Conservation (phyloP, 37 sponge, comb jelly and placozoan species). For the Geodia barretti region DNA sequence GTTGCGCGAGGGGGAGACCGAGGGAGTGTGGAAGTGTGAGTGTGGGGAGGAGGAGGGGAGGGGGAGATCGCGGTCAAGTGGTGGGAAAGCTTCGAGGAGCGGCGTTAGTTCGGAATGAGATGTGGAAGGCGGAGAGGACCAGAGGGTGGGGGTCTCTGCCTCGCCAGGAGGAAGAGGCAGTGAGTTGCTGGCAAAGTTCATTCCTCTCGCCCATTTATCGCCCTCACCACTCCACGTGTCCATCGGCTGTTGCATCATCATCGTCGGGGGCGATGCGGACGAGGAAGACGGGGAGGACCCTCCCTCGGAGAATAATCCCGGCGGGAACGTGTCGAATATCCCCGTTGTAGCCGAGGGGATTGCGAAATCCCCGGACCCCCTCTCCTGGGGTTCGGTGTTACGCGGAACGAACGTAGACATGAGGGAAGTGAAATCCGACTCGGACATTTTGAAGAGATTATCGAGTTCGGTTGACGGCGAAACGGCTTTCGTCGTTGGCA, state of each 20-base stretch:
- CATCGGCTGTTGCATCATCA: not conserved
- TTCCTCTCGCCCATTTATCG: not conserved
- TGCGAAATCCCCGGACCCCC: not conserved
- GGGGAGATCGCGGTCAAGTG: not conserved
- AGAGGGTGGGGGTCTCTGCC: not conserved
- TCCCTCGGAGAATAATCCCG: not conserved
- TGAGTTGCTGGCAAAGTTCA: not conserved
- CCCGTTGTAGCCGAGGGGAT: not conserved
- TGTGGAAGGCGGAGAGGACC: not conserved
- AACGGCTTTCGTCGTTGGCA: no score
- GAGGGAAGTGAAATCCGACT: not conserved
- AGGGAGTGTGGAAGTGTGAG: not conserved
- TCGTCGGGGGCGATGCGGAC: not conserved
- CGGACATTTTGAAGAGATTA: not conserved
- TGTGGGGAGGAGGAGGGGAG: conserved; percentile 3
- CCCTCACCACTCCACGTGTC: not conserved
- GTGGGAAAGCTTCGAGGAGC: not conserved
- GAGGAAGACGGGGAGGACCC: no score
- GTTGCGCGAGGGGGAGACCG: not conserved
- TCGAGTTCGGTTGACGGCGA: not conserved
- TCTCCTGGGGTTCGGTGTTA: not conserved
- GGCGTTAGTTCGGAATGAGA: not conserved
- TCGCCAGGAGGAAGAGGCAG: not conserved
- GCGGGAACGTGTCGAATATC: not conserved
- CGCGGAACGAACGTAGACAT: not conserved